Evolutionary conservation across 2,888 invertebrate species (phyloP), one percentile per base, ranked within the genome.

Genomic region (Euplexia lucipara): DNA sequence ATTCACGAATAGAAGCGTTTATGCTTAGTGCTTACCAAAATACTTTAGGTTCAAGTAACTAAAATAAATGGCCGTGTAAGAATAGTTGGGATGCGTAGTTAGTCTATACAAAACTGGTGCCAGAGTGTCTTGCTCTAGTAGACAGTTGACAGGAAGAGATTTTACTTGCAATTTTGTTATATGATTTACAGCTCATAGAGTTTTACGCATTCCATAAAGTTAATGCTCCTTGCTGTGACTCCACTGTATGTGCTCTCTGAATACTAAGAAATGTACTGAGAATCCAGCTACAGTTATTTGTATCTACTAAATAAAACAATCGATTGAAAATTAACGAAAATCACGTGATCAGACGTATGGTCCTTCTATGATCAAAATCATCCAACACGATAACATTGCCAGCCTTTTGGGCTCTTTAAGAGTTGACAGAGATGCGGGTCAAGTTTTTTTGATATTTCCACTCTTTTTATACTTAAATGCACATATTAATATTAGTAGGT

Each of bases 41-140:
- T 72, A 66, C 44, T 59, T 67, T 5, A 54, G 54, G 51, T 78
- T 75, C 72, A 65, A 69, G 72, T 58, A 67, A 72, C 61, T 52
- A 62, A 41, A 2, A 26, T 26, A 64, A 34, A 74, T 61, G 35
- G 61, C 68, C 2, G 14, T 5, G 16, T 20, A 53, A 35, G 35
- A n/a, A n/a, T n/a, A n/a, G n/a, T n/a, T n/a, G n/a, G n/a, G 8
- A 34, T 39, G 7, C 9, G 14, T 42, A 18, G 9, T n/a, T 39
- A 10, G 18, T 32, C 26, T 30, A 20, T 39, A 18, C 49, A 20
- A 41, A 32, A 39, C 37, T 56, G 54, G 69, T 74, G 60, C 69
- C 69, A 74, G 48, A 35, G 18, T 71, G 69, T 60, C 69, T 71
- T 44, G 22, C 10, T 10, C 7, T 18, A 57, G 39, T 42, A 16